Percentiles rank a stretch among this genome's conserved stretches.
Conservation (phyloP, 64 coral and sea anemone genomes). For the Dendrophyllia cribrosa region DNA sequence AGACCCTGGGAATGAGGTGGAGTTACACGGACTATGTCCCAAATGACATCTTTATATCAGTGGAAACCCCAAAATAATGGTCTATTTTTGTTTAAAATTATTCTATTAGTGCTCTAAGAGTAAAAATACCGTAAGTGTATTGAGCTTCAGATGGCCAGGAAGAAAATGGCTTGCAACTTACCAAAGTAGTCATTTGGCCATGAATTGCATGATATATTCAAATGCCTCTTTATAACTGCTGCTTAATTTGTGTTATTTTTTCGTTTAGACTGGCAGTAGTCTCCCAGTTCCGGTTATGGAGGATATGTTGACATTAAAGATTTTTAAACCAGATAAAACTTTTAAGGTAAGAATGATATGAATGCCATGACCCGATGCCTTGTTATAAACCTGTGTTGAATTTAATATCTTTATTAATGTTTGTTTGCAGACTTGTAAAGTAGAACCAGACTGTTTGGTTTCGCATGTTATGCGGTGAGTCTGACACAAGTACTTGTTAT, state of each 20-base stretch:
- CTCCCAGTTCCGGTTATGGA: not conserved
- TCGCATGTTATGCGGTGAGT: constrained; percentile 80
- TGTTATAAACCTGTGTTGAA: not conserved
- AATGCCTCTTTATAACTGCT: not conserved
- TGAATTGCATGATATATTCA: not conserved
- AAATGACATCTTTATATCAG: no score
- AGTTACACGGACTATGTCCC: no score
- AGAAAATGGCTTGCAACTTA: no score
- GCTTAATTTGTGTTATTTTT: not conserved
- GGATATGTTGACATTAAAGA: constrained; percentile 76
- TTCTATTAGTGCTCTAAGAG: no score
- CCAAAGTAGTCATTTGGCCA: no score
- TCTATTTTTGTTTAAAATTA: no score
- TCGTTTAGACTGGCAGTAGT: constrained; percentile 35
- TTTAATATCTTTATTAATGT: not conserved
- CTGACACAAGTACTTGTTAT: no score
- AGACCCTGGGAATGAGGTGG: no score
- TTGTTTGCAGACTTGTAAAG: constrained; percentile 86
- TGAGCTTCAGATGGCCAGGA: no score
- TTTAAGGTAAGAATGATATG: constrained; percentile 72
- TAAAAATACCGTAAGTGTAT: no score
- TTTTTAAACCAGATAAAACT: constrained; percentile 84
- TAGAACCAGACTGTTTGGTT: constrained; percentile 76
- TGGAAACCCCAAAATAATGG: no score
- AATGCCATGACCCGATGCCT: not conserved